Evolutionary conservation across 2,888 invertebrate species (phyloP).

Genomic region (Cartodere bifasciata): DNA sequence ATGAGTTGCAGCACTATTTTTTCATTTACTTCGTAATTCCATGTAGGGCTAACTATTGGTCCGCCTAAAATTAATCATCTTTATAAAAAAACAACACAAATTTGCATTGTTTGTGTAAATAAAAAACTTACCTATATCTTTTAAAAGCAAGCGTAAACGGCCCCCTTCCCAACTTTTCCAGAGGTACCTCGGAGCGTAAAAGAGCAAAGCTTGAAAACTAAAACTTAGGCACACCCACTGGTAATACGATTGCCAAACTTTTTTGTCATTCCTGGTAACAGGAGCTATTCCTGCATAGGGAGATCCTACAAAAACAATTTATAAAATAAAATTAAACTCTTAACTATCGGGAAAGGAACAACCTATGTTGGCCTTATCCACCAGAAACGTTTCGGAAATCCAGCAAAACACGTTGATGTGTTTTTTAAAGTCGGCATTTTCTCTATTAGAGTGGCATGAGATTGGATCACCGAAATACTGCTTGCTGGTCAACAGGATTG

Average conservation of each 20-base stretch:
- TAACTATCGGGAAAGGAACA: too few relatives aligned
- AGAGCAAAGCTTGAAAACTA: constrained; percentile 51
- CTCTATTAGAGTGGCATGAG: too few relatives aligned
- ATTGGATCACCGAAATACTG: constrained; percentile 82
- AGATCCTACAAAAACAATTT: too few relatives aligned
- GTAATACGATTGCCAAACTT: constrained; percentile 50
- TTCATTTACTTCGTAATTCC: constrained; percentile 41
- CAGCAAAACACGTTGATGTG: too few relatives aligned
- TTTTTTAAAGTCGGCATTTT: too few relatives aligned
- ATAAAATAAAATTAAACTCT: too few relatives aligned
- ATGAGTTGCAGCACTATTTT: constrained; percentile 46
- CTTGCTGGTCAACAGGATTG: constrained; percentile 61
- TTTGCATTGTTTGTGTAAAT: too few relatives aligned
- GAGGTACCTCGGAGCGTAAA: constrained; percentile 57
- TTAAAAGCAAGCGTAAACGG: constrained; percentile 44
- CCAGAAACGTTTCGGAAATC: too few relatives aligned
- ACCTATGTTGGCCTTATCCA: too few relatives aligned
- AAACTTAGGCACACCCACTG: constrained; percentile 63
- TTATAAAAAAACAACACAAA: too few relatives aligned
- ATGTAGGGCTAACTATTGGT: constrained; percentile 43
- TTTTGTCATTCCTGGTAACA: constrained; percentile 32
- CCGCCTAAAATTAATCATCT: constrained; percentile 37
- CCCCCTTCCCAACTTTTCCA: constrained; percentile 64
- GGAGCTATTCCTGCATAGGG: too few relatives aligned
- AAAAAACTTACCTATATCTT: constrained; percentile 45